Evolutionary conservation across 2,113 vertebrate species (phyloP), one percentile per base, ranked within the genome.

Genomic region (Hystrix cristata): DNA sequence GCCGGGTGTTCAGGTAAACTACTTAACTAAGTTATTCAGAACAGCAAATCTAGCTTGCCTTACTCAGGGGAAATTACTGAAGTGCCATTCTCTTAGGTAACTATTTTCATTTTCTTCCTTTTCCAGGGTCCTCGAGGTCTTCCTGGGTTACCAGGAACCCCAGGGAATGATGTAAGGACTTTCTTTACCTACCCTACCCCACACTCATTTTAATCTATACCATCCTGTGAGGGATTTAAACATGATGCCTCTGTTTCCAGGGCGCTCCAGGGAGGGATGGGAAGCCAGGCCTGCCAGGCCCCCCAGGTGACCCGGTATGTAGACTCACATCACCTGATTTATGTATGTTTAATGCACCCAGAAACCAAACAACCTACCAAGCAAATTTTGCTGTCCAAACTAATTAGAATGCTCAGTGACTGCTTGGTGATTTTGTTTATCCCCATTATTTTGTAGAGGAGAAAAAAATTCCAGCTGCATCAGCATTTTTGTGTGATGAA

Each of bases 231-330:
- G 97, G 97, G 19, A 62, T 80, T 87, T 91, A 83, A 97, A 95
- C 86, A 46, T 65, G 48, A 15, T 72, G 5, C 43, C 98, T 97
- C 98, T 97, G 76, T 98, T 99, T 98, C 91, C 98, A 99, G 99
- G 99, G 99, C 83, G 95, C 98, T 94, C 99, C 99, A 81, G 99
- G 99, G 95, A 99, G 98, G 96, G 99, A 99, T 95, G 99, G 99
- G 85, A 99, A 98, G 90, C 99, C 99, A 90, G 99, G 99, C 87
- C 98, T 99, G 8, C 99, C 99, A 67, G 99, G 99, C 90, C 99
- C 99, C 95, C 99, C 99, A 96, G 99, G 99, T 98, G 99, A 99
- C 98, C 99, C 99, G 96, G 99, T 99, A 99, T 14, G 99, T 99
- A 98, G 82, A 83, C 29, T 31, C 8, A 67, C 51, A 51, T 72